Evolutionary conservation across 2,113 vertebrate genomes (phyloP).

Genomic region (Nipponia nippon): DNA sequence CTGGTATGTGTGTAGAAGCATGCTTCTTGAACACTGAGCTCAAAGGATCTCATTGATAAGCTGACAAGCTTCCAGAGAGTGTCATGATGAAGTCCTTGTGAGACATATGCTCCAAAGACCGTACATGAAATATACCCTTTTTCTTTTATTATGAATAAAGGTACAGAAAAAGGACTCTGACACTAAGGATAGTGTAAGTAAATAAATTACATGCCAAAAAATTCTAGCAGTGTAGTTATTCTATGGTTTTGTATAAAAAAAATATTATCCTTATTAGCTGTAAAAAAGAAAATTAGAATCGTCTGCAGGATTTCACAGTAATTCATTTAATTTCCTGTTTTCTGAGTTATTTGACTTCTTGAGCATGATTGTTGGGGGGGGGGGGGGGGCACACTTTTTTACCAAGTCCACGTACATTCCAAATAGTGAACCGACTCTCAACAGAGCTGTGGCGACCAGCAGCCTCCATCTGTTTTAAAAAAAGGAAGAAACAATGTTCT

Average conservation of each 20-base stretch:
- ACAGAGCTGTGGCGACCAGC: neutral
- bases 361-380: neutral
- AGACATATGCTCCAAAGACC: neutral
- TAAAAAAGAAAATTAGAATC: constrained; percentile 60
- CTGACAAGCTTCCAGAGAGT: neutral
- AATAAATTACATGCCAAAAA: neutral
- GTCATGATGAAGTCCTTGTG: neutral
- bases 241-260: neutral
- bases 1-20: neutral
- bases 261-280: constrained; percentile 49
- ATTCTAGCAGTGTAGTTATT: neutral
- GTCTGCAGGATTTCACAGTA: constrained; percentile 54
- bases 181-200: neutral
- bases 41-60: neutral
- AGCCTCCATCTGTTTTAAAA: neutral
- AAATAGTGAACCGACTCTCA: neutral
- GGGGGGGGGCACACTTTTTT: neutral
- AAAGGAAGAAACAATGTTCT: neutral
- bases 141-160: neutral
- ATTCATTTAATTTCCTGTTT: constrained; percentile 77
- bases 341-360: constrained; percentile 61
- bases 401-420: constrained; percentile 7
- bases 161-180: neutral
- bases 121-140: neutral
- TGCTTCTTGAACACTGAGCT: neutral